These are phyloP conservation scores for Galeopsomyia nigrocyanea DNA, from an alignment of 2,888 invertebrate genomes.

Conservation along the genomic window DNA sequence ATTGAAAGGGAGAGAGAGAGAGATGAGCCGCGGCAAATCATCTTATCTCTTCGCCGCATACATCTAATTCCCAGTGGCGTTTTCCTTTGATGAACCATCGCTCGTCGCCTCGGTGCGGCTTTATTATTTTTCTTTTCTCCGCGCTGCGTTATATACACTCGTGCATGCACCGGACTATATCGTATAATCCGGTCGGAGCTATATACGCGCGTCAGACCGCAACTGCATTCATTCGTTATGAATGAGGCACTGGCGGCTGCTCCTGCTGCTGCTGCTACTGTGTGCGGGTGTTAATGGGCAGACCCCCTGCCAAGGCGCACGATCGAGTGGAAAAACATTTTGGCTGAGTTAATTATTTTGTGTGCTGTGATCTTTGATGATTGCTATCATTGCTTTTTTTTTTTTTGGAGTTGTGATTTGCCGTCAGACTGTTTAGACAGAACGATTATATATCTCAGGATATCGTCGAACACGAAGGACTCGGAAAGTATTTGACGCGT, in stretches of 20 bases:
- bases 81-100: background rate
- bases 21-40: constrained; percentile 58
- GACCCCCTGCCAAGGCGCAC: too few relatives aligned
- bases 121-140: too few relatives aligned
- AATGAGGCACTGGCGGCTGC: background rate
- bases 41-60: constrained; percentile 53
- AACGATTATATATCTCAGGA: too few relatives aligned
- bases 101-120: too few relatives aligned
- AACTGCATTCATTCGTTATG: constrained; percentile 10
- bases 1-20: constrained; percentile 22
- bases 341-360: too few relatives aligned
- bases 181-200: constrained; percentile 44
- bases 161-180: constrained; percentile 39
- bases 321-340: too few relatives aligned
- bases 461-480: too few relatives aligned
- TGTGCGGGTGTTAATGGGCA: background rate
- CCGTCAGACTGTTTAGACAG: too few relatives aligned
- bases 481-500: too few relatives aligned
- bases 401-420: too few relatives aligned
- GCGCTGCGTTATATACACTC: background rate
- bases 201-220: background rate
- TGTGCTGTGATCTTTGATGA: too few relatives aligned
- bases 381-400: too few relatives aligned
- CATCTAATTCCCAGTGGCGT: constrained; percentile 57
- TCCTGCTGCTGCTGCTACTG: background rate